Conservation (phyloP, 2,888 invertebrate species). For the Pachycephus smyrnensis region DNA sequence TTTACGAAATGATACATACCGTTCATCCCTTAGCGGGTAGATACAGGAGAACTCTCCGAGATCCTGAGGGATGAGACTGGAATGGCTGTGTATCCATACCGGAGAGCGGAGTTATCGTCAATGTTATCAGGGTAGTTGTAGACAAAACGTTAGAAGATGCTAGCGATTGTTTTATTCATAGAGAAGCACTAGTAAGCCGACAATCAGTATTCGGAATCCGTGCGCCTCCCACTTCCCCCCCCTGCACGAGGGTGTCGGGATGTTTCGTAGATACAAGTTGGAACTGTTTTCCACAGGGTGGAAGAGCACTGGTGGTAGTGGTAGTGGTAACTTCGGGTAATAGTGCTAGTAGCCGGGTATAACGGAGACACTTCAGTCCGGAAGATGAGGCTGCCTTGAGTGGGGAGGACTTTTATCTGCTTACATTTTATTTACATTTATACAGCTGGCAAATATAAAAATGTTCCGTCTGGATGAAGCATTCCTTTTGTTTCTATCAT, state of each 20-base stretch:
- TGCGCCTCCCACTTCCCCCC: conserved; percentile 26
- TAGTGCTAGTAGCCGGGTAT: not conserved
- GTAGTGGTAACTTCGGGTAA: not conserved
- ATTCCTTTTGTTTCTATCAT: conserved; percentile 29
- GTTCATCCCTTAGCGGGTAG: not conserved
- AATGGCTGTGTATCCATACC: not conserved
- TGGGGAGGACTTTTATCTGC: conserved; percentile 33
- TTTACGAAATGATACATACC: not conserved
- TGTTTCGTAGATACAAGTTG: not conserved
- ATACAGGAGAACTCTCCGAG: not conserved
- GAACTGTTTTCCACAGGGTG: not conserved
- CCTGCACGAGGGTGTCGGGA: not conserved
- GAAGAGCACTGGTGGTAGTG: not conserved
- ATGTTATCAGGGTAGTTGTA: conserved; percentile 2
- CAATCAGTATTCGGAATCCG: conserved; percentile 49
- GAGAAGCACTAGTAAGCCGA: conserved; percentile 44
- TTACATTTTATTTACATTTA: conserved; percentile 44
- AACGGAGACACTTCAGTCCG: not conserved
- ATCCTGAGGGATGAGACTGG: not conserved
- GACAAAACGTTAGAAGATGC: conserved; percentile 25
- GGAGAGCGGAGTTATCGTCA: not conserved
- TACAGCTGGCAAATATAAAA: conserved; percentile 40
- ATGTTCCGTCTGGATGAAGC: conserved; percentile 25
- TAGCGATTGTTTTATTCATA: conserved; percentile 48
- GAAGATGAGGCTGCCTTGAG: conserved; percentile 1